Base-by-base conservation (phyloP, 2,797 vertebrate genomes). In the Macroramphosus scolopax region DNA sequence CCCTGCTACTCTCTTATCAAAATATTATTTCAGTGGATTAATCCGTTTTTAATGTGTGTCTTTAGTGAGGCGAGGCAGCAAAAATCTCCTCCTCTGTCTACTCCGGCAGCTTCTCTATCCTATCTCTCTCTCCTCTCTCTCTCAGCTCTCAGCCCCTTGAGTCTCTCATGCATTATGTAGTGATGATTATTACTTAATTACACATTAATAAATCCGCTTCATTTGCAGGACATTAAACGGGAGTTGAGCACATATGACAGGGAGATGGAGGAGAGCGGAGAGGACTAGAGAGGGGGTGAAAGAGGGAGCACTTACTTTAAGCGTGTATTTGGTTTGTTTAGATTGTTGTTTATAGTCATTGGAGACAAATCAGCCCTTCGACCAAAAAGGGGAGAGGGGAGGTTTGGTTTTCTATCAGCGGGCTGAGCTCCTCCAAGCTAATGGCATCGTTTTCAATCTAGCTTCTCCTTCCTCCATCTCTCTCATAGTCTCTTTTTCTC, bases 141-240 rank as follows among this genome's bases (percentile, higher is more conserved):
- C 76, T 68, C 67, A 67, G 76, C 83, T 74, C 79, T 61, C 2
- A 64, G 77, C 87, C 89, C 88, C 89, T 75, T 24, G 89, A 88
- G 89, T 83, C 78, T 87, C 87, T 89, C 87, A 90, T 91, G 89
- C 87, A 91, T 91, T 91, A 90, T 91, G 86, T 89, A 91, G 89
- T 72, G 81, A 89, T 89, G 88, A 92, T 91, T 91, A 92, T 90
- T 89, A 91, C 89, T 92, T 92, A 91, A 92, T 91, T 91, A 91
- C 87, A 89, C 88, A 91, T 91, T 90, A 91, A 90, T 90, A 90
- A 91, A 90, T 90, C 89, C 78, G 83, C 90, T 90, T 91, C 88
- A 91, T 91, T 91, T 90, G 86, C 88, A 88, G 90, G 88, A 91
- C 90, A 90, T 91, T 91, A 91, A 89, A 87, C 75, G 79, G 78